phyloP scores from a whole-genome alignment of 2,113 vertebrate species.

The Pteruthius melanotis region DNA sequence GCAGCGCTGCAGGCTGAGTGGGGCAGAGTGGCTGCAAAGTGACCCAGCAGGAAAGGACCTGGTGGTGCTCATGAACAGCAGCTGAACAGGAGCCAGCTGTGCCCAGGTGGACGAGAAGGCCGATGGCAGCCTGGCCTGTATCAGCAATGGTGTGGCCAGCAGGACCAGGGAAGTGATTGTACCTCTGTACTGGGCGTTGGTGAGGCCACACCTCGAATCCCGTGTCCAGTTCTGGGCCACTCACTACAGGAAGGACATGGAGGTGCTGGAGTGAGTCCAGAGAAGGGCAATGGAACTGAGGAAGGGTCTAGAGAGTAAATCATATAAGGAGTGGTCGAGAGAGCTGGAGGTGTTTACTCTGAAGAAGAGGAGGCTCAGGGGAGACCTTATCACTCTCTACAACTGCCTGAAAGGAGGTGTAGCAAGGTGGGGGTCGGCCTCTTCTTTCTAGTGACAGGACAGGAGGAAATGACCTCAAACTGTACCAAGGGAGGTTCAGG shows the following conservation, averaged over 20 bases:
- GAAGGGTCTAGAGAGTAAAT: neutral
- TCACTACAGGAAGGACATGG: neutral
- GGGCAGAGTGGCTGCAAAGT: neutral
- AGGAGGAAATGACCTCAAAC: neutral
- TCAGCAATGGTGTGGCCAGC: neutral
- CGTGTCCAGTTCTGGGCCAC: accelerated
- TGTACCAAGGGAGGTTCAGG: neutral
- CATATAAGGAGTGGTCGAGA: neutral
- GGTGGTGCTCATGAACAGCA: accelerated
- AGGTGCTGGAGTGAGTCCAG: accelerated
- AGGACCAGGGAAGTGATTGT: neutral
- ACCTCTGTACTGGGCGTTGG: accelerated
- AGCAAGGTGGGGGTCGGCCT: accelerated
- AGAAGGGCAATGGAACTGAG: neutral
- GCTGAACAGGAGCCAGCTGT: neutral
- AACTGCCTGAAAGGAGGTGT: neutral
- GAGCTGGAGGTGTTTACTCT: neutral
- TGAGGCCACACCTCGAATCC: neutral
- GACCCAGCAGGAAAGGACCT: accelerated
- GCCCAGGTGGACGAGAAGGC: neutral
- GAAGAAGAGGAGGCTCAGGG: neutral
- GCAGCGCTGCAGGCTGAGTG: neutral
- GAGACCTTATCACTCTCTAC: neutral
- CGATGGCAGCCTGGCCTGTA: accelerated
- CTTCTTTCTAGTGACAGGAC: neutral